phyloP scores from a whole-genome alignment of 2,113 vertebrate species.

The Trinectes maculatus region DNA sequence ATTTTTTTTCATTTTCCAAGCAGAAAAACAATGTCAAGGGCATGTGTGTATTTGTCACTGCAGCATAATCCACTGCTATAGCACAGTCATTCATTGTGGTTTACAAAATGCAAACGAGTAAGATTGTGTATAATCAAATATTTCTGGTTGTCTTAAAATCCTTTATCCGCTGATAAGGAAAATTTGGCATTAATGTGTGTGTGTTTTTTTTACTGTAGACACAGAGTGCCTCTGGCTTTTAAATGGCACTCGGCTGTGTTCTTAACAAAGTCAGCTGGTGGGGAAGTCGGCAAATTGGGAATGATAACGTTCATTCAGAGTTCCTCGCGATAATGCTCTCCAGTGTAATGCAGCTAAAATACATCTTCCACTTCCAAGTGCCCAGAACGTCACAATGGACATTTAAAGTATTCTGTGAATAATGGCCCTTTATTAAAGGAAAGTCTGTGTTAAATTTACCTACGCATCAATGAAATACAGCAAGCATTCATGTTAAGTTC shows the following conservation, averaged over 20 bases:
- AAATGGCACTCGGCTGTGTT: conserved; percentile 17
- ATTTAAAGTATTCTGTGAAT: conserved; percentile 8
- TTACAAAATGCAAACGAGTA: no score
- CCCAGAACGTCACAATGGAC: neutral
- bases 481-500: neutral
- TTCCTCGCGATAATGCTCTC: conserved; percentile 11
- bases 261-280: conserved; percentile 15
- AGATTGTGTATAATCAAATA: no score
- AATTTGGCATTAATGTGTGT: no score
- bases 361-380: neutral
- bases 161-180: no score
- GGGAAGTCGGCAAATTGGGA: conserved; percentile 4
- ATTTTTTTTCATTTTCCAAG: conserved; percentile 14
- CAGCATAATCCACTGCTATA: no score
- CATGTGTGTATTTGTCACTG: conserved; percentile 1
- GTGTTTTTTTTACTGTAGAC: neutral
- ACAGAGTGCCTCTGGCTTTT: neutral
- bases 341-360: neutral
- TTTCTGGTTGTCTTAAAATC: no score
- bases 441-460: neutral
- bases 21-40: neutral
- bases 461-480: conserved; percentile 4
- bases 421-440: neutral
- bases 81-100: no score
- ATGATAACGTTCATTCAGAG: neutral